phyloP scores from a whole-genome alignment of 2,797 vertebrate genomes.

The Ficedula albicollis region DNA sequence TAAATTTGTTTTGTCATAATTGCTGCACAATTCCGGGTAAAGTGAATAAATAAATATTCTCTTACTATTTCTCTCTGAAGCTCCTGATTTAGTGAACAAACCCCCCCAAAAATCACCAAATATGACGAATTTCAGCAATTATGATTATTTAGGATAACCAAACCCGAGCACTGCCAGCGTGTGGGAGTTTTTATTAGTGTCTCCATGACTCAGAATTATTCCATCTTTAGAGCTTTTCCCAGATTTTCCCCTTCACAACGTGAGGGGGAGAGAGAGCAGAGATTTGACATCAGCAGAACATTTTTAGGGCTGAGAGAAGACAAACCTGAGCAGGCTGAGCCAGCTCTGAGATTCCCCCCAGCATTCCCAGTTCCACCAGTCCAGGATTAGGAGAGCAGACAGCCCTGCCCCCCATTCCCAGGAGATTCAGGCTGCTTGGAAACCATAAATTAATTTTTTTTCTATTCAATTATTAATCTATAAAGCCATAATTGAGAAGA shows the following conservation, averaged over 20 bases:
- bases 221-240: slow-evolving; percentile 9
- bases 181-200: slow-evolving; percentile 2
- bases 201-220: background rate
- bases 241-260: background rate
- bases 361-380: background rate
- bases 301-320: background rate
- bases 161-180: background rate
- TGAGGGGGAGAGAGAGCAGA: background rate
- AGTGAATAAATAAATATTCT: background rate
- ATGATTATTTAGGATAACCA: background rate
- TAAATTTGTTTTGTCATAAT: slow-evolving; percentile 52
- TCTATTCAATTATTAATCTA: background rate
- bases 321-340: background rate
- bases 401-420: background rate
- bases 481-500: background rate
- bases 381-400: background rate
- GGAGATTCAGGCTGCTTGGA: background rate
- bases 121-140: background rate
- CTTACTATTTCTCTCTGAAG: background rate
- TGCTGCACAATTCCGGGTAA: slow-evolving; percentile 56
- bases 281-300: background rate
- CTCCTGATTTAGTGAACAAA: background rate
- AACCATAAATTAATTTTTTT: background rate
- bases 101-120: background rate
- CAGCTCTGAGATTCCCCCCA: background rate